phyloP scores from a whole-genome alignment of 2,888 invertebrate species.

The Vanessa cardui region DNA sequence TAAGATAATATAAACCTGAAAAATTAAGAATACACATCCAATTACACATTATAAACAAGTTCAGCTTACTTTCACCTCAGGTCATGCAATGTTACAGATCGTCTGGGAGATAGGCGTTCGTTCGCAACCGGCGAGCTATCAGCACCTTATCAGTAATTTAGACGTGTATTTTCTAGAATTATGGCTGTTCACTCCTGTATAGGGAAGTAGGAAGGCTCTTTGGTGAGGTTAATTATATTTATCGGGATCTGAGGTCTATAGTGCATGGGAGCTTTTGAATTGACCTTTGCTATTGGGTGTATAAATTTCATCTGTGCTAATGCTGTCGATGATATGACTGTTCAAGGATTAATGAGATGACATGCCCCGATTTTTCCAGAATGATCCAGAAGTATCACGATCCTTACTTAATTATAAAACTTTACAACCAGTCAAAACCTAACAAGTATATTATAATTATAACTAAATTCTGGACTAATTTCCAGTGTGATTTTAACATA shows the following conservation, averaged over 20 bases:
- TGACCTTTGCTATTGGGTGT: background rate
- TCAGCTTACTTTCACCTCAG: slow-evolving; percentile 34
- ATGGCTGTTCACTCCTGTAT: slow-evolving; percentile 31
- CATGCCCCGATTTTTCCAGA: too few relatives aligned
- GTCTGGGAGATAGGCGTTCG: slow-evolving; percentile 29
- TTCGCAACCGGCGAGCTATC: slow-evolving; percentile 32
- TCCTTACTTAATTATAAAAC: too few relatives aligned
- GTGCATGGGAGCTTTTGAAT: slow-evolving; percentile 36
- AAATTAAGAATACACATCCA: slow-evolving; percentile 11
- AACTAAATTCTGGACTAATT: too few relatives aligned
- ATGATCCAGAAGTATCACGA: too few relatives aligned
- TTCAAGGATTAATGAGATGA: too few relatives aligned
- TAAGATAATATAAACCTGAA: slow-evolving; percentile 5
- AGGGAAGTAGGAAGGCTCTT: slow-evolving; percentile 37
- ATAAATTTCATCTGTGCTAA: background rate
- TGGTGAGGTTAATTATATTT: slow-evolving; percentile 38
- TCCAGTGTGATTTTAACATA: too few relatives aligned
- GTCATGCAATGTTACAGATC: slow-evolving; percentile 36
- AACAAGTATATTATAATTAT: too few relatives aligned
- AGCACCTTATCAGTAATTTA: slow-evolving; percentile 43
- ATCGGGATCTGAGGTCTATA: slow-evolving; percentile 34
- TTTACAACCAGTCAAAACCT: too few relatives aligned
- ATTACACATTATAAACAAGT: slow-evolving; percentile 20
- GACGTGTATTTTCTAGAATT: slow-evolving; percentile 41
- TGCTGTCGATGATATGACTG: background rate